Conservation (phyloP, 2,113 vertebrate genomes). For the Microtus ochrogaster region DNA sequence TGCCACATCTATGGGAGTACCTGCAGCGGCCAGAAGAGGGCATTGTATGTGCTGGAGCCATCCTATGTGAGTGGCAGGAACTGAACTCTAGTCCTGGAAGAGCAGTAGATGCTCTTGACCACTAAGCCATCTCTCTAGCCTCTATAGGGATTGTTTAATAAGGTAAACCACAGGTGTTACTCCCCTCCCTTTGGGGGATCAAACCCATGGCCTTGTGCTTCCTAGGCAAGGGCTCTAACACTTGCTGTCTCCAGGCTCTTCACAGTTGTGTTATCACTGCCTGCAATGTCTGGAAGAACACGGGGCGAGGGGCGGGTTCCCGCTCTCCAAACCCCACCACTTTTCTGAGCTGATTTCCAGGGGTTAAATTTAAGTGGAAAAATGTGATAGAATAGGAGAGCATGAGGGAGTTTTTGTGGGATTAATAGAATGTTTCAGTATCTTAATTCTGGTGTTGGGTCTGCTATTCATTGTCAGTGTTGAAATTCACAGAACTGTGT, state of each 20-base stretch:
- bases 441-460: not conserved
- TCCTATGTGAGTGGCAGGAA: not conserved
- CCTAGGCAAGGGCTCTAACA: not conserved
- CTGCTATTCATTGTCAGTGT: not conserved
- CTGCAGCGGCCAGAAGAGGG: not conserved
- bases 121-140: not conserved
- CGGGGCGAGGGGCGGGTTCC: not conserved
- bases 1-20: not conserved
- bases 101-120: not conserved
- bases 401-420: not conserved
- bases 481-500: slow-evolving; percentile 18
- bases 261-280: not conserved
- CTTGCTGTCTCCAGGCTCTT: not conserved
- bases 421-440: not conserved
- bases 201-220: not conserved
- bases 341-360: not conserved
- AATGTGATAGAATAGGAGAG: not conserved
- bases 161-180: not conserved
- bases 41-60: not conserved
- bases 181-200: not conserved
- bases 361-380: not conserved
- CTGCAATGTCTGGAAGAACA: not conserved
- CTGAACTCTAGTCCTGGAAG: not conserved
- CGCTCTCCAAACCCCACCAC: not conserved
- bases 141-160: not conserved